Conservation (phyloP, 2,797 vertebrate species). For the Trematomus bernacchii region DNA sequence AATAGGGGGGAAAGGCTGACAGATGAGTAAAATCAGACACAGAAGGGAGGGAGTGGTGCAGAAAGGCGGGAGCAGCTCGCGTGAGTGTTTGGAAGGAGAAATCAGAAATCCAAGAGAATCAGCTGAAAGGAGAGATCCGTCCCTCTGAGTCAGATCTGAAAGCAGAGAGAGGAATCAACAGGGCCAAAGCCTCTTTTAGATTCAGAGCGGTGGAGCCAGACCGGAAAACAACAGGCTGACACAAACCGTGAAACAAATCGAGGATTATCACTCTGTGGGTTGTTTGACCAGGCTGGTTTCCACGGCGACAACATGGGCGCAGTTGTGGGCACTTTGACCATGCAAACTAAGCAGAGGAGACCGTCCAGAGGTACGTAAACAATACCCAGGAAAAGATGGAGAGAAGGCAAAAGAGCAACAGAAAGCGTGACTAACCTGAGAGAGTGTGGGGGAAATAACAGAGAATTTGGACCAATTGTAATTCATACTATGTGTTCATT, state of each 20-base stretch:
- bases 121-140: constrained; percentile 43
- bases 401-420: constrained; percentile 38
- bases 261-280: constrained; percentile 62
- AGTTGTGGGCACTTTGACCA: constrained; percentile 97
- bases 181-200: constrained; percentile 51
- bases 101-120: constrained; percentile 69
- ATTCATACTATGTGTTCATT: not conserved
- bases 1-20: constrained; percentile 59
- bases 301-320: constrained; percentile 92
- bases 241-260: constrained; percentile 45
- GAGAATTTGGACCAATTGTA: not conserved
- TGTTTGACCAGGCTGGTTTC: constrained; percentile 79
- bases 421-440: constrained; percentile 22
- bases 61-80: constrained; percentile 72
- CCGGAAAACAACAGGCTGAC: constrained; percentile 32
- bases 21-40: constrained; percentile 72
- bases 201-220: constrained; percentile 41
- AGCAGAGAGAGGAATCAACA: constrained; percentile 38
- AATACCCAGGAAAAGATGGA: constrained; percentile 37
- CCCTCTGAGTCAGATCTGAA: constrained; percentile 49
- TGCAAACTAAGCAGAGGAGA: constrained; percentile 98
- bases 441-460: not conserved
- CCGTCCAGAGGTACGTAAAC: constrained; percentile 93
- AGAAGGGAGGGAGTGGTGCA: constrained; percentile 78
- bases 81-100: constrained; percentile 48